phyloP scores from a whole-genome alignment of 1,140 invertebrate genomes.

The Steinernema khuongi region DNA sequence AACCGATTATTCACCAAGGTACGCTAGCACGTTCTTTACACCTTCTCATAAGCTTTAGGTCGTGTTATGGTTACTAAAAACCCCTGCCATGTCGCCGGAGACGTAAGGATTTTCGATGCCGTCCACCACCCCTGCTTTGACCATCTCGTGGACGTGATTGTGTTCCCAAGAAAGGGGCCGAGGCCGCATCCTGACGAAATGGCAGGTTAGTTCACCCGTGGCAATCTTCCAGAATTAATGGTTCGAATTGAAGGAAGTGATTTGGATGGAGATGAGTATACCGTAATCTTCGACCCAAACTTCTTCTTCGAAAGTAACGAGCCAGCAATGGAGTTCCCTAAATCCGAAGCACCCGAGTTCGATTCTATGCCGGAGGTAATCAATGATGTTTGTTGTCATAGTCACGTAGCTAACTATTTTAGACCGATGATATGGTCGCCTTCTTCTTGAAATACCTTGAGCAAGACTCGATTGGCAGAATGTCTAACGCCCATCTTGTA shows the following conservation, averaged over 20 bases:
- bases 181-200: constrained; percentile 62
- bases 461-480: constrained; percentile 50
- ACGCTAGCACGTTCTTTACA: neutral
- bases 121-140: constrained; percentile 55
- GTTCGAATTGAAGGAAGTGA: constrained; percentile 51
- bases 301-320: constrained; percentile 51
- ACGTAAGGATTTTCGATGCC: constrained; percentile 59
- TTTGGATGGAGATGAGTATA: constrained; percentile 61
- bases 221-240: neutral
- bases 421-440: constrained; percentile 49
- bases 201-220: constrained; percentile 48
- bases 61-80: constrained; percentile 60
- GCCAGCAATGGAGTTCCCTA: constrained; percentile 56
- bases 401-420: constrained; percentile 19
- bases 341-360: constrained; percentile 25
- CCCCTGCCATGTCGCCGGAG: constrained; percentile 60
- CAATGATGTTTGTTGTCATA: neutral
- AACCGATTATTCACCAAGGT: constrained; percentile 25
- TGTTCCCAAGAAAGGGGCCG: constrained; percentile 59
- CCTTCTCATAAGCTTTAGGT: constrained; percentile 31
- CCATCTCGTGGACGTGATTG: constrained; percentile 60
- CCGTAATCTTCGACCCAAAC: constrained; percentile 58
- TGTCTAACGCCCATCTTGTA: constrained; percentile 53
- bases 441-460: constrained; percentile 52
- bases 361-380: constrained; percentile 27